Evolutionary conservation across 1,140 invertebrate genomes (phyloP).

Genomic region (Liolophura sinensis): DNA sequence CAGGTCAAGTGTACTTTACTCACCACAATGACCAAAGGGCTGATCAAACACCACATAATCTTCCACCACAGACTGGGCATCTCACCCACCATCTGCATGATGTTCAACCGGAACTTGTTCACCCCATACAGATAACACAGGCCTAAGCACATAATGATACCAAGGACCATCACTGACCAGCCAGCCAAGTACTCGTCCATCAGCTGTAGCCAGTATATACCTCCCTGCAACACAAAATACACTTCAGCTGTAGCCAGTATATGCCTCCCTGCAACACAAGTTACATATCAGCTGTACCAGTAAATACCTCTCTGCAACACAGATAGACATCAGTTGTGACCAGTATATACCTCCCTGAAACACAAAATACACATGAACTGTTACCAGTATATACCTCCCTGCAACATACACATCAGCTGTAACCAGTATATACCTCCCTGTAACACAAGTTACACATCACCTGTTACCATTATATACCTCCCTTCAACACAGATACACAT

Average conservation of each 20-base stretch:
- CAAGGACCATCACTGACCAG: constrained; percentile 81
- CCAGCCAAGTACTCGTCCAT: constrained; percentile 86
- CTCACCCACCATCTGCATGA: constrained; percentile 49
- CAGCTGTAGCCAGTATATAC: constrained; percentile 80
- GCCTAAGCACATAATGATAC: constrained; percentile 67
- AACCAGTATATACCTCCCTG: no score
- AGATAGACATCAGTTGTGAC: no score
- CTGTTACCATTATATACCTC: no score
- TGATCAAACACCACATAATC: constrained; percentile 77
- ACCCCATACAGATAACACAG: constrained; percentile 77
- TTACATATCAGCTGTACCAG: no score
- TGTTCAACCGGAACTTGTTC: constrained; percentile 42
- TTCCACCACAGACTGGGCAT: constrained; percentile 65
- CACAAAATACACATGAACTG: no score
- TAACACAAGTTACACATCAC: no score
- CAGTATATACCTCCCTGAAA: no score
- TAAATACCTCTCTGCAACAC: no score
- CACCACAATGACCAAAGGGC: constrained; percentile 74
- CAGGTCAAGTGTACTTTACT: constrained; percentile 21
- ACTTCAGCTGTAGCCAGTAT: background rate
- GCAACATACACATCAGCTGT: no score
- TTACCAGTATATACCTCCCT: no score
- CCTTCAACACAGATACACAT: no score
- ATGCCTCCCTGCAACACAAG: no score
- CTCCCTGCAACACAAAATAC: constrained; percentile 59